Evolutionary conservation across 2,113 vertebrate genomes (phyloP).

Genomic region (Bujurquina vittata): DNA sequence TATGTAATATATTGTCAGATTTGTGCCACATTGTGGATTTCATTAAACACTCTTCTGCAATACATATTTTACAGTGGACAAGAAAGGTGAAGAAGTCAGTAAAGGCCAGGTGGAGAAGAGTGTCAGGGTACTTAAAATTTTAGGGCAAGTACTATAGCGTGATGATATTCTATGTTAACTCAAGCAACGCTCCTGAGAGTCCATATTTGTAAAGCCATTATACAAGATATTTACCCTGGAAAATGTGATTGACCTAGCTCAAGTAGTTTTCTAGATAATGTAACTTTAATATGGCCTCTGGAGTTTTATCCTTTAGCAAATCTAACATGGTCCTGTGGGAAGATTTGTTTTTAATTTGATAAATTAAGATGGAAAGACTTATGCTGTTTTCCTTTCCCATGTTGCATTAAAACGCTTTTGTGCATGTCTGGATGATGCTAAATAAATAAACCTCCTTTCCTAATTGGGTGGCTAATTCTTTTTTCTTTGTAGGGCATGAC

Average conservation of each 20-base stretch:
- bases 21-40: background rate
- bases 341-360: too few relatives aligned
- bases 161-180: background rate
- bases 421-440: background rate
- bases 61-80: background rate
- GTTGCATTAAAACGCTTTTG: background rate
- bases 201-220: background rate
- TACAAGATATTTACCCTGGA: background rate
- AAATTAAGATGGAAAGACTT: too few relatives aligned
- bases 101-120: background rate
- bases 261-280: background rate
- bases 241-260: background rate
- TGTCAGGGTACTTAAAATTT: background rate
- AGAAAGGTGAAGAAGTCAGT: background rate
- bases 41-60: background rate
- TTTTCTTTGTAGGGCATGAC: background rate
- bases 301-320: too few relatives aligned
- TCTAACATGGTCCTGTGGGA: too few relatives aligned
- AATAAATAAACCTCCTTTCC: background rate
- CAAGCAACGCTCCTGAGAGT: background rate
- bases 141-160: background rate
- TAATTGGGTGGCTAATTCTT: background rate
- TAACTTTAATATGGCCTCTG: too few relatives aligned
- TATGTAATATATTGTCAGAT: background rate
- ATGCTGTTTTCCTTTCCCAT: too few relatives aligned